A percentile compares a stretch with the other conserved stretches of the same genome.
These are phyloP conservation scores for Gymnopithys bicolor DNA, from an alignment of 2,797 vertebrate species.

Conservation along the genomic window DNA sequence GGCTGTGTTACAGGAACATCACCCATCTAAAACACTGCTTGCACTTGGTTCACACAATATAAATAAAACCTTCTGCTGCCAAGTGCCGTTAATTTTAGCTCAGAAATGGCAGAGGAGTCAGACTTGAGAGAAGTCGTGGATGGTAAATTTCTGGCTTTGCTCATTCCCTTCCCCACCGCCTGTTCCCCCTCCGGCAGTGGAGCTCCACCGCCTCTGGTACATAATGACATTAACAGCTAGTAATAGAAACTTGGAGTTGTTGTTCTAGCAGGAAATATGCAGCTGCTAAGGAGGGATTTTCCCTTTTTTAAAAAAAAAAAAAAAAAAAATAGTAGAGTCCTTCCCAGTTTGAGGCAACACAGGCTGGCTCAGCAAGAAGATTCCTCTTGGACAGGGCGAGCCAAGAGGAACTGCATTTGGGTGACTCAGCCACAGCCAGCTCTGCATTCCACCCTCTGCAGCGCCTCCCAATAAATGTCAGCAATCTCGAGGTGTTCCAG, in stretches of 20 bases:
- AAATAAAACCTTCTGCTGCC: background rate
- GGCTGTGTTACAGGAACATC: background rate
- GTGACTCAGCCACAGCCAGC: background rate
- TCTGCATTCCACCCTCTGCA: background rate
- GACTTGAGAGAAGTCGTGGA: background rate
- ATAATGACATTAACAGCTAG: background rate
- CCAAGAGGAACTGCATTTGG: background rate
- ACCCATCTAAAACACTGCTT: background rate
- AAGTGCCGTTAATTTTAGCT: background rate
- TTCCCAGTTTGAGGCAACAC: background rate
- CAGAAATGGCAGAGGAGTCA: background rate
- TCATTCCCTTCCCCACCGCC: background rate
- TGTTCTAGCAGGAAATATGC: background rate
- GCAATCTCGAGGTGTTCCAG: background rate
- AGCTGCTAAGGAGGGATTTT: conserved; percentile 20
- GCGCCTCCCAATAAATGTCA: background rate
- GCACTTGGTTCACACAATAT: background rate
- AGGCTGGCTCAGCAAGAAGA: background rate
- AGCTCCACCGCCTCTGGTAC: background rate
- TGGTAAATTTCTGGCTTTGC: background rate
- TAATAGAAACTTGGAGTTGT: background rate
- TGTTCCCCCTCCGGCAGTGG: background rate
- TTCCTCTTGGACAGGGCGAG: background rate
- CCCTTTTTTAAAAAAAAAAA: background rate
- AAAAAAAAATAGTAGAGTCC: background rate